A percentile compares a stretch with the other conserved stretches of the same genome.
Evolutionary conservation across 2,113 vertebrate species (phyloP).

Genomic region (Chaenogobius annularis): DNA sequence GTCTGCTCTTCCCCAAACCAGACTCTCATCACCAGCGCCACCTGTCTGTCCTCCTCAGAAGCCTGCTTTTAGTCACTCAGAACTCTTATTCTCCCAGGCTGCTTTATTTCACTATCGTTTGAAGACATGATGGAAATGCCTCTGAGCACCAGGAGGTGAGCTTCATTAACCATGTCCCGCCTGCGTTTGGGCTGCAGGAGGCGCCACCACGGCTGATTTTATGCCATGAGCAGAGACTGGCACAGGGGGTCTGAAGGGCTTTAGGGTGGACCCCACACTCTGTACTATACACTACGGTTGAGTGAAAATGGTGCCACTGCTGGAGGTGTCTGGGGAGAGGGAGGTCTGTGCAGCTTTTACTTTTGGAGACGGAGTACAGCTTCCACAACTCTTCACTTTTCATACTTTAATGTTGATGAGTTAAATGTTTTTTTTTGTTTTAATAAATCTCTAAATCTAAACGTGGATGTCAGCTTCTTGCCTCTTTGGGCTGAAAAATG

Average conservation of each 20-base stretch:
- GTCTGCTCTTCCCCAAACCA: not conserved
- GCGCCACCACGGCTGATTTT: not conserved
- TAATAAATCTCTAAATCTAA: not conserved
- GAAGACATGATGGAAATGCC: not conserved
- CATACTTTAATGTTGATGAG: not conserved
- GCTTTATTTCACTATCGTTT: not conserved
- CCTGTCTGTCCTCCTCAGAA: not conserved
- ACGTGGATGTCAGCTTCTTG: not conserved
- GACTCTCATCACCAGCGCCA: not conserved
- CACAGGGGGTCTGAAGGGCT: not conserved
- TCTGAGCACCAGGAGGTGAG: not conserved
- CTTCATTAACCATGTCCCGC: not conserved
- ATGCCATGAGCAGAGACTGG: too few relatives aligned
- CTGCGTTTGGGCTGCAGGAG: not conserved
- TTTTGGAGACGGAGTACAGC: not conserved
- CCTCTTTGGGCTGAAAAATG: too few relatives aligned
- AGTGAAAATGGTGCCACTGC: not conserved
- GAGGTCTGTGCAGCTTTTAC: not conserved
- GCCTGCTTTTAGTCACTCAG: not conserved
- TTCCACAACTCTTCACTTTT: not conserved
- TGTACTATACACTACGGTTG: not conserved
- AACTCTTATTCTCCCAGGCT: not conserved
- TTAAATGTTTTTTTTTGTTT: not conserved
- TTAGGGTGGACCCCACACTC: too few relatives aligned
- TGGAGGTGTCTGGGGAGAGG: not conserved